Evolutionary conservation across 2,797 vertebrate species (phyloP).

Genomic region (Halcyon chelicuti): DNA sequence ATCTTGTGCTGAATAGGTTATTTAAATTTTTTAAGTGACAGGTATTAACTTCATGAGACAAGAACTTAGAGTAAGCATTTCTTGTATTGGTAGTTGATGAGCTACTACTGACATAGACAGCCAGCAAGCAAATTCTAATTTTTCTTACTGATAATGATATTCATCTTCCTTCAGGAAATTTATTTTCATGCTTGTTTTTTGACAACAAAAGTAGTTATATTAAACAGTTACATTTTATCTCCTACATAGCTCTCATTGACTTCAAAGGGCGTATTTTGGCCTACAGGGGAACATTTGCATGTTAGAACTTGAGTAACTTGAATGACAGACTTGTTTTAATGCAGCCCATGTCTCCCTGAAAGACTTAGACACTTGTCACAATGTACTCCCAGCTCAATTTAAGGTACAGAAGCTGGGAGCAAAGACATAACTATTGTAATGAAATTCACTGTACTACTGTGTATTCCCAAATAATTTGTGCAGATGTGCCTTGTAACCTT

Average conservation of each 20-base stretch:
- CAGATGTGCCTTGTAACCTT: slow-evolving; percentile 52
- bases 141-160: neutral
- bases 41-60: neutral
- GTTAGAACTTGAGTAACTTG: neutral
- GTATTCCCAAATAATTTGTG: slow-evolving; percentile 19
- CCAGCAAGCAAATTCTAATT: neutral
- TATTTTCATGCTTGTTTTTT: neutral
- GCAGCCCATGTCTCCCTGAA: neutral
- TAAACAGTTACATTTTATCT: neutral
- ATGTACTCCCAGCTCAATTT: neutral
- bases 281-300: neutral
- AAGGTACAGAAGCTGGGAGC: neutral
- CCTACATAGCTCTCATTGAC: neutral
- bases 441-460: neutral
- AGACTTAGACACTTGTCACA: neutral
- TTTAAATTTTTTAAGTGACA: neutral
- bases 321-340: neutral
- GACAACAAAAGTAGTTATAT: neutral
- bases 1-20: neutral
- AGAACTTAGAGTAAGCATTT: neutral
- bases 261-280: neutral
- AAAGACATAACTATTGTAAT: neutral
- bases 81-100: neutral
- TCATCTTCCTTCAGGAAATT: neutral
- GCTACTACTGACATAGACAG: neutral